Conservation (phyloP, 2,113 vertebrate species). For the Toxostoma redivivum region DNA sequence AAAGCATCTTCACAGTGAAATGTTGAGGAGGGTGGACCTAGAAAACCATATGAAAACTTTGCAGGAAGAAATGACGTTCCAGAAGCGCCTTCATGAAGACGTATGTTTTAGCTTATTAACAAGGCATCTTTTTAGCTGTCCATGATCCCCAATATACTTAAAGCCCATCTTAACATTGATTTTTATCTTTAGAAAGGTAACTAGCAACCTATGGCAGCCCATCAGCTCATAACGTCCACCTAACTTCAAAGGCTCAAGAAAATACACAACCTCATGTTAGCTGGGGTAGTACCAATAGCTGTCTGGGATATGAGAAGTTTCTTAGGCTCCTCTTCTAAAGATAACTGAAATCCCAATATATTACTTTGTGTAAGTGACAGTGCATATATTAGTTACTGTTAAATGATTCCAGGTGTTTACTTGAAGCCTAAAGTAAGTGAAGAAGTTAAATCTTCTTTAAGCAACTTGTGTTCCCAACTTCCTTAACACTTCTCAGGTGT, state of each 20-base stretch:
- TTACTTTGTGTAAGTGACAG: background rate
- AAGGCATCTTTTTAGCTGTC: background rate
- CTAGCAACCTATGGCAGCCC: background rate
- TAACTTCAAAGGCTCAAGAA: background rate
- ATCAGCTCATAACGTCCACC: background rate
- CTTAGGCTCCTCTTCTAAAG: background rate
- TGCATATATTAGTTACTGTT: background rate
- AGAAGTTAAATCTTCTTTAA: background rate
- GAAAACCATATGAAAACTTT: constrained; percentile 81
- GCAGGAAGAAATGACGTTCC: constrained; percentile 78
- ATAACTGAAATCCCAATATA: background rate
- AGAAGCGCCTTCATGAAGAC: constrained; percentile 75
- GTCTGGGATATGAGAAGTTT: background rate
- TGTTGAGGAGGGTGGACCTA: constrained; percentile 73
- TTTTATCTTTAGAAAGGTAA: background rate
- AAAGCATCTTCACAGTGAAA: constrained; percentile 77
- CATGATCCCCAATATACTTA: background rate
- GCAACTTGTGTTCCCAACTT: background rate
- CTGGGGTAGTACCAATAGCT: background rate
- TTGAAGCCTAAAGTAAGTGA: background rate
- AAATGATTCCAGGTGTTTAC: background rate
- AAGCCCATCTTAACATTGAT: background rate
- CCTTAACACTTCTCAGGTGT: background rate
- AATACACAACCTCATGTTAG: background rate
- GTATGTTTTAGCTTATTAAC: constrained; percentile 64